Evolutionary conservation across 2,113 vertebrate genomes (phyloP).

Genomic region (Catharus minimus): DNA sequence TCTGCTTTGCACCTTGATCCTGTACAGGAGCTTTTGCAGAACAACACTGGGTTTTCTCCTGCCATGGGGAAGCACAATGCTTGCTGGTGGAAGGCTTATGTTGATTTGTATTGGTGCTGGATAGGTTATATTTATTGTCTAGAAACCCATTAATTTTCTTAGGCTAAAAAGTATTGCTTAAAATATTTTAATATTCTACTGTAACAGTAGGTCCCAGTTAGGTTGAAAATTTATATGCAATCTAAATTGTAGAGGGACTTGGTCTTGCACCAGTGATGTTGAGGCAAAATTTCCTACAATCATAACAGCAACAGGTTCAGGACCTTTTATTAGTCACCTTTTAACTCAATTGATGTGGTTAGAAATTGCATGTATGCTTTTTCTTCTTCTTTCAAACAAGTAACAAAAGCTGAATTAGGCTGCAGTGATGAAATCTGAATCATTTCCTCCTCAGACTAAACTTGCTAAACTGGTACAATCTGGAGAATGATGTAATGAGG

Average conservation of each 20-base stretch:
- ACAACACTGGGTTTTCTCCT: neutral
- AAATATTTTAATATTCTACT: neutral
- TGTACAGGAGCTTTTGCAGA: neutral
- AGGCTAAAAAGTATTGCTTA: neutral
- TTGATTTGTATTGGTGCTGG: neutral
- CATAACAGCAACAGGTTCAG: slow-evolving; percentile 37
- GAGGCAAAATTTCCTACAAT: slow-evolving; percentile 28
- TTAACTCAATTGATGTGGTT: slow-evolving; percentile 64
- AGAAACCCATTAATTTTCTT: neutral
- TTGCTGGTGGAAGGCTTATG: neutral
- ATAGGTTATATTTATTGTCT: neutral
- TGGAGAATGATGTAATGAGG: slow-evolving; percentile 62
- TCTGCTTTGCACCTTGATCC: neutral
- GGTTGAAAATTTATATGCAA: neutral
- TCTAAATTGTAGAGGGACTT: neutral
- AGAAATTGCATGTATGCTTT: slow-evolving; percentile 49
- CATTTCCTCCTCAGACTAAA: slow-evolving; percentile 57
- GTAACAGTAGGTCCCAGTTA: neutral
- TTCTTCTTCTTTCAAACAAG: slow-evolving; percentile 52
- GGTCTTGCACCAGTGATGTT: neutral
- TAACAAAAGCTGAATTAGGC: slow-evolving; percentile 63
- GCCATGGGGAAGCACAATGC: neutral
- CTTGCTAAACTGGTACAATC: slow-evolving; percentile 51
- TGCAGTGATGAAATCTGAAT: slow-evolving; percentile 55
- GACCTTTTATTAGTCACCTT: slow-evolving; percentile 59